Base-by-base conservation (phyloP, 2,888 invertebrate species). In the Agrotis exclamationis region DNA sequence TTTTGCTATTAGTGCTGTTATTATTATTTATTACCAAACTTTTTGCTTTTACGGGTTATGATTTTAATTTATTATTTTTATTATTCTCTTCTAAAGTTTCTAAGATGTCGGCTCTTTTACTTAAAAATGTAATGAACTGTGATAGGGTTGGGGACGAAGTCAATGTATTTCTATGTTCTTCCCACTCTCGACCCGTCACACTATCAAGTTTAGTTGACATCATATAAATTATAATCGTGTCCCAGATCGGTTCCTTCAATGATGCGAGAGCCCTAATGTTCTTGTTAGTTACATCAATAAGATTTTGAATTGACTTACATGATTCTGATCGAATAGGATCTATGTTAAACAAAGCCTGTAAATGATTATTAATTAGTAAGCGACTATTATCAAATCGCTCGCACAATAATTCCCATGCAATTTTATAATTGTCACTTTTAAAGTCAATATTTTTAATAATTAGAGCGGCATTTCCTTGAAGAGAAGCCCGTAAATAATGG, bases 111-210 rank as follows among this genome's bases (percentile, higher is more conserved):
- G 51, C 51, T 51, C 51, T 51, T 7, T 51, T 51, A 22, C n/a
- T 20, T 22, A 51, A 22, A 51, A 51, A 51, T 22, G 11, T 45
- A 16, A 48, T n/a, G n/a, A 45, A 45, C 16, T 16, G 16, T 22
- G 14, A 14, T 51, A 51, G 22, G 22, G 51, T 22, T 3, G 51
- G 51, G 22, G 51, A 14, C 5, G 22, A 22, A 11, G 24, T 24
- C 13, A 63, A 51, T 16, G 57, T 20, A 7, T 69, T 69, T 14
- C 69, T 72, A 14, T 63, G 58, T 45, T 76, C 63, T 11, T 72
- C 69, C 72, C 76, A 76, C 44, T 76, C 53, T 16, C 69, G 58
- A 53, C 69, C 69, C 1, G 69, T 69, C 14, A 62, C 51, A 13
- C 62, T 44, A 24, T 72, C 69, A 1, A 76, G 51, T 39, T 67